Base-by-base conservation (phyloP, 2,113 vertebrate genomes). In the Drymodes brunneopygia region DNA sequence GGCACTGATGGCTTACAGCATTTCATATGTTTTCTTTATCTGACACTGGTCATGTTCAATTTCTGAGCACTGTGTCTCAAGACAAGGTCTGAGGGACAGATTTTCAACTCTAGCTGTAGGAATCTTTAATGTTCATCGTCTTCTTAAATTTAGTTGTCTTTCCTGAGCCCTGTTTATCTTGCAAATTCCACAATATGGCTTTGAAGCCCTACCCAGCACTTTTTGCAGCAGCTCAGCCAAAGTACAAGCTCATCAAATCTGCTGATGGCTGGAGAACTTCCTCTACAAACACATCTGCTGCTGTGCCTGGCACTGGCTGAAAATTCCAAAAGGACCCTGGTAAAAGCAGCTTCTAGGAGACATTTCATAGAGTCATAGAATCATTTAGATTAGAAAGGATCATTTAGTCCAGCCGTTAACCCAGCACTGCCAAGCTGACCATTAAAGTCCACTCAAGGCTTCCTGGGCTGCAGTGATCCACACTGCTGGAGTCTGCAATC, bases 261-360 rank as follows among this genome's bases (percentile, higher is more conserved):
- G 77, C 27, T 92, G 90, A 81, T 92, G 86, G 77, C 77, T 96
- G 84, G 84, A 95, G 85, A 92, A 54, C 47, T 67, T 92, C 90
- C 84, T 81, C 65, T 87, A 8, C 92, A 95, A 92, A 89, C 69
- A 94, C 91, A 89, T 89, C 90, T 96, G 95, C 77, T 94, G 47
- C 89, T 73, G 47, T 0, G 23, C 92, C 87, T 94, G 93, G 72
- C 77, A 38, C 60, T 24, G 54, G 54, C 83, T 69, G 60, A 24
- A 69, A 45, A 69, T 50, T 85, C 61, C 51, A 36, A 9, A 54
- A 42, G 56, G 58, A 24, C 64, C 66, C 29, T 70, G 61, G 29
- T 54, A 24, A 66, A 45, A 70, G 72, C 56, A 89, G 29, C 69
- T 77, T 84, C 72, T 45, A 54, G 64, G 25, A 91, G 71, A 75